phyloP scores from a whole-genome alignment of 2,113 vertebrate species.

The Tapirus terrestris region DNA sequence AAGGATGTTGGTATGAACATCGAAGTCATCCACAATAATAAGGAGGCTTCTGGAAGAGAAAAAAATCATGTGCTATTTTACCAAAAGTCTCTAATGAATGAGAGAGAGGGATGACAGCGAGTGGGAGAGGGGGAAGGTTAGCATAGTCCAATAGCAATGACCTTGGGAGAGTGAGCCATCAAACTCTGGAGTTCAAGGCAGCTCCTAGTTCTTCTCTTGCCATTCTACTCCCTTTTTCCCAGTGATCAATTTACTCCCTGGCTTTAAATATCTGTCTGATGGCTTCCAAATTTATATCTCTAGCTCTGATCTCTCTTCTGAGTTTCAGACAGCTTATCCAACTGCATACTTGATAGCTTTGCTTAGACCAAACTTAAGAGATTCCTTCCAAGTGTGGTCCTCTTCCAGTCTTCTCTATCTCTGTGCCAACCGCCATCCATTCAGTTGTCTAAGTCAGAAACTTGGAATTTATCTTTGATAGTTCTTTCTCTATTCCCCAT shows the following conservation, averaged over 20 bases:
- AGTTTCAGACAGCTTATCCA: neutral
- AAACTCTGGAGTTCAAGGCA: neutral
- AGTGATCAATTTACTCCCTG: neutral
- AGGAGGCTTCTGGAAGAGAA: neutral
- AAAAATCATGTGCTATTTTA: neutral
- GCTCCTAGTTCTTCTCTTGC: neutral
- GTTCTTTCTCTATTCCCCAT: neutral
- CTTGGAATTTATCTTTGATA: neutral
- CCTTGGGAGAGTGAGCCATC: neutral
- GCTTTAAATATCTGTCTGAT: neutral
- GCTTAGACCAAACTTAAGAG: neutral
- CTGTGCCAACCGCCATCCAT: neutral
- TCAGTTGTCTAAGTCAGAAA: conserved; percentile 6
- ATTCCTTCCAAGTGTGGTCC: neutral
- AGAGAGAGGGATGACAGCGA: neutral
- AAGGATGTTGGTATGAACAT: neutral
- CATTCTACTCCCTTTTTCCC: neutral
- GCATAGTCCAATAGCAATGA: neutral
- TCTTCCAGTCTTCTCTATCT: neutral
- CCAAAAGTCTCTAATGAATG: neutral
- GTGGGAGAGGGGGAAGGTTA: neutral
- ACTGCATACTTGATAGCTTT: neutral
- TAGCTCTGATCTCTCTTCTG: neutral
- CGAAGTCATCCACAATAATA: neutral
- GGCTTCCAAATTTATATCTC: neutral